Base-by-base conservation (phyloP, 2,113 vertebrate species). In the Pygoscelis adeliae region DNA sequence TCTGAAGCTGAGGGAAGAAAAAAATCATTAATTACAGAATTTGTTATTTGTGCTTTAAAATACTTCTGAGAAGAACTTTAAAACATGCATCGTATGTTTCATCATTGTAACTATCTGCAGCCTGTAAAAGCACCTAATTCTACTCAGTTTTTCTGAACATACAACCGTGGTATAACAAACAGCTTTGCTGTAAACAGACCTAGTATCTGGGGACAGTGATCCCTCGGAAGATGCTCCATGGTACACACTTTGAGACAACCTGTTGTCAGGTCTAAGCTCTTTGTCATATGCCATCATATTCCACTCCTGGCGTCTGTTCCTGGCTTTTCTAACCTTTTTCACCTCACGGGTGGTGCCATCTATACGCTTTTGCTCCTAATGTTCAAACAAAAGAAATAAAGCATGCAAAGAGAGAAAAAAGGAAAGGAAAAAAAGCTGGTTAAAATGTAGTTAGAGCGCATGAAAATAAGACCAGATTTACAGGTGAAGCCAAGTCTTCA, bases 261-360 rank as follows among this genome's bases (percentile, higher is more conserved):
- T 98, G 98, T 99, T 98, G 98, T 99, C 99, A 32, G 99, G 99
- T 98, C 99, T 99, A 98, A 99, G 99, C 98, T 99, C 99, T 98
- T 99, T 99, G 98, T 99, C 99, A 98, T 99, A 99, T 19, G 99
- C 99, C 99, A 99, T 99, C 99, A 99, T 99, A 98, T 99, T 99
- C 99, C 99, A 99, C 96, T 99, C 99, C 97, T 99, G 99, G 46
- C 99, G 99, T 97, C 99, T 99, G 98, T 99, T 99, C 84, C 99
- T 98, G 78, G 99, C 99, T 98, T 99, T 99, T 85, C 99, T 99
- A 97, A 99, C 99, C 97, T 99, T 99, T 99, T 99, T 99, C 97
- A 99, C 99, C 98, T 99, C 99, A 87, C 99, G 99, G 89, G 99
- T 98, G 29, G 99, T 99, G 96, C 99, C 99, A 88, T 99, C 99